Evolutionary conservation across 1,140 invertebrate genomes (phyloP).

Genomic region (Drosophila elegans): DNA sequence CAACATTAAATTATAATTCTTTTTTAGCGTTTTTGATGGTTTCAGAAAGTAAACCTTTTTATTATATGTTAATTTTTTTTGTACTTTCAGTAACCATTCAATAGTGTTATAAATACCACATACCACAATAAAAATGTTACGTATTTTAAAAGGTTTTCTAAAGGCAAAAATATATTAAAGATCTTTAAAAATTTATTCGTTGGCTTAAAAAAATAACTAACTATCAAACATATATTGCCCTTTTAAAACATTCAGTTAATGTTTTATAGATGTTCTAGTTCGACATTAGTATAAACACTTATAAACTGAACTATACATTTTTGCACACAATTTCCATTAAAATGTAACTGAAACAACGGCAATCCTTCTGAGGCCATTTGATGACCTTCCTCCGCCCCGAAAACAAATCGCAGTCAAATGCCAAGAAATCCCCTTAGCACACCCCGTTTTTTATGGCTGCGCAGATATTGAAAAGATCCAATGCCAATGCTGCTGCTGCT

Average conservation of each 20-base stretch:
- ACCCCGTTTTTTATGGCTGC: slow-evolving; percentile 16
- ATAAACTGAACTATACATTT: not conserved
- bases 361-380: slow-evolving; percentile 28
- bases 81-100: no score
- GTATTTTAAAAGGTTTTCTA: not conserved
- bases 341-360: slow-evolving; percentile 17
- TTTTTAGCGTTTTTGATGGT: not conserved
- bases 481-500: slow-evolving; percentile 34
- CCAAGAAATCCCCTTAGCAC: slow-evolving; percentile 28
- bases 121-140: no score
- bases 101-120: no score
- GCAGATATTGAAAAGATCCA: slow-evolving; percentile 33
- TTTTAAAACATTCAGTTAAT: no score
- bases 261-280: not conserved
- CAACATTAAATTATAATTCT: not conserved
- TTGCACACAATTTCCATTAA: slow-evolving; percentile 1
- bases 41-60: not conserved
- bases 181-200: not conserved
- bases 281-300: not conserved
- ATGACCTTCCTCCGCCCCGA: not conserved
- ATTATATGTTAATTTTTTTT: no score
- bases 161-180: not conserved
- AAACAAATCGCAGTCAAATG: slow-evolving; percentile 29
- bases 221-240: no score
- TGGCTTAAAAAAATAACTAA: no score